Evolutionary conservation across 2,797 vertebrate species (phyloP).

Genomic region (Perodicticus potto): DNA sequence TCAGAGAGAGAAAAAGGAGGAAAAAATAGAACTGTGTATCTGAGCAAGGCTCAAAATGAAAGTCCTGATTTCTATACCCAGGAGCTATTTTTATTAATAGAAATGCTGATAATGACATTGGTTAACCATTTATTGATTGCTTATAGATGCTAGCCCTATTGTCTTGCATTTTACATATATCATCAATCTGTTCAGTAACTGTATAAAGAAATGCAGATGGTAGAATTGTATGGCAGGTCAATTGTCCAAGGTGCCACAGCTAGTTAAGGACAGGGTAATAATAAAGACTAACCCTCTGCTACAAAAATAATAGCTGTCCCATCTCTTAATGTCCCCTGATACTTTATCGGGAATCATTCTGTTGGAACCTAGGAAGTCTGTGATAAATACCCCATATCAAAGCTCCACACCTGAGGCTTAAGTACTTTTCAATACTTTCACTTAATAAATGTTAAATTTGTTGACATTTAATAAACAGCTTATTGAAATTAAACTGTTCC

Average conservation of each 20-base stretch:
- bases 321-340: neutral
- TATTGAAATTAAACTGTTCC: neutral
- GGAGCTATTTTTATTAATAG: constrained; percentile 37
- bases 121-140: neutral
- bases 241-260: neutral
- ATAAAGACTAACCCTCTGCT: neutral
- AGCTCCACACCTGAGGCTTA: neutral
- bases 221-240: neutral
- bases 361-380: neutral
- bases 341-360: neutral
- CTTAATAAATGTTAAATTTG: neutral
- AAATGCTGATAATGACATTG: neutral
- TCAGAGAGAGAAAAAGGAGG: neutral
- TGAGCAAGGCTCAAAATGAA: neutral
- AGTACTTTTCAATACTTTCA: neutral
- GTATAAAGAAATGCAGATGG: neutral
- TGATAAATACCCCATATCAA: neutral
- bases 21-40: neutral
- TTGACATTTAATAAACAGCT: neutral
- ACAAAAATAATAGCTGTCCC: neutral
- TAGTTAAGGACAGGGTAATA: neutral
- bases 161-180: neutral
- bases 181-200: neutral
- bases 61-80: neutral
- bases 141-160: neutral